Base-by-base conservation (phyloP, 2,113 vertebrate species). In the Cynoglossus semilaevis region DNA sequence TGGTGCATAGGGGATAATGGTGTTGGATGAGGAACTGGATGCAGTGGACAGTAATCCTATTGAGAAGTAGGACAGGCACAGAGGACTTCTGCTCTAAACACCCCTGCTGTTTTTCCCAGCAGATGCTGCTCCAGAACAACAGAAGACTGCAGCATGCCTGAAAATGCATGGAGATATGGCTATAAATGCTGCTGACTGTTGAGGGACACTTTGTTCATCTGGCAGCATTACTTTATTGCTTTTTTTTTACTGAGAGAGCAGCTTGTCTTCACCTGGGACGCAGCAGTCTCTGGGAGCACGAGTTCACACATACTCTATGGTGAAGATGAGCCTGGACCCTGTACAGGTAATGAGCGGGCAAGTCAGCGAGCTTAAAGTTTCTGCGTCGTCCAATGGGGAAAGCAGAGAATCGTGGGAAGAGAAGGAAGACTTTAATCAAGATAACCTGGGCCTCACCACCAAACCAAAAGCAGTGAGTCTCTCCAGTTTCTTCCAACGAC, bases 271-370 rank as follows among this genome's bases (percentile, higher is more conserved):
- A 2, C 52, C 46, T 17, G 50, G 56, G 54, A 18, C 10, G 15
- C 51, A 34, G 13, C 3, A 18, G 19, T 36, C 46, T 46, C 4
- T 49, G 55, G 45, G 37, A 55, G 45, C 18, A 35, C 40, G 35
- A 13, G 16, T 11, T 22, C 41, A 15, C 47, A 7, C 1, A 34
- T 51, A 57, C 63, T 82, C 59, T 84, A 76, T 81, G 85, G 72
- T 84, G 73, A 87, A 71, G 74, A 91, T 91, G 90, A 92, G 83
- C 81, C 75, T 91, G 81, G 85, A 92, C 67, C 79, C 81, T 29
- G 74, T 86, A 8, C 88, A 88, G 83, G 87, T 88, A 76, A 84
- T 85, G 71, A 85, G 76, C 1, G 81, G 72, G 37, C 77, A 86
- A 61, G 83, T 80, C 51, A 73, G 82, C 49, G 88, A 90, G 56